These are phyloP conservation scores for Synergus japonicus DNA, from an alignment of 2,888 invertebrate genomes.

Conservation along the genomic window DNA sequence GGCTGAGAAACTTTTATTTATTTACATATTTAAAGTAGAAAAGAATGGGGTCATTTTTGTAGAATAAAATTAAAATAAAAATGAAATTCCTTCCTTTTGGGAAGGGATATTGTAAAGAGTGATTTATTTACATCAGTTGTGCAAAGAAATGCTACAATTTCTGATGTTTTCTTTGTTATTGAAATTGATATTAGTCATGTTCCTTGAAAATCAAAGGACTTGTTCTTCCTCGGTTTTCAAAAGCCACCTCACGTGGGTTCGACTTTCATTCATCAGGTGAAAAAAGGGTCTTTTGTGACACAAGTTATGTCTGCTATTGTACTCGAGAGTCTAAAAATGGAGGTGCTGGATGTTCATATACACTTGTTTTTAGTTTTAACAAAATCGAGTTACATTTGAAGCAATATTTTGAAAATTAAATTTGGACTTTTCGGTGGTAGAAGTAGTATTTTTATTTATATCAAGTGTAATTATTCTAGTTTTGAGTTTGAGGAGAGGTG, in stretches of 20 bases:
- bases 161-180: slow-evolving; percentile 30
- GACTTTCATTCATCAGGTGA: slow-evolving; percentile 37
- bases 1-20: background rate
- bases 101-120: background rate
- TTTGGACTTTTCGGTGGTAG: too few relatives aligned
- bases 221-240: slow-evolving; percentile 13
- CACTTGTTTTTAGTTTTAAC: slow-evolving; percentile 13
- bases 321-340: slow-evolving; percentile 7
- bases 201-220: slow-evolving; percentile 35
- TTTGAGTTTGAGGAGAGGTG: background rate
- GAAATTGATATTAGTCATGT: slow-evolving; percentile 38
- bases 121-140: slow-evolving; percentile 26
- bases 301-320: slow-evolving; percentile 27
- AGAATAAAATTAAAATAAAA: background rate
- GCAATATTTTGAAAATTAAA: too few relatives aligned
- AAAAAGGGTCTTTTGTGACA: slow-evolving; percentile 38
- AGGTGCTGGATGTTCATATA: background rate
- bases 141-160: slow-evolving; percentile 19
- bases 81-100: background rate
- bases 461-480: background rate
- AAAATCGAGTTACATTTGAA: background rate
- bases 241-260: slow-evolving; percentile 21
- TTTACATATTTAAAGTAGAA: background rate
- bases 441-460: background rate
- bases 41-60: background rate